A percentile compares a stretch with the other conserved stretches of the same genome.
phyloP scores from a whole-genome alignment of 2,797 vertebrate genomes.

The Molossus alvarezi region DNA sequence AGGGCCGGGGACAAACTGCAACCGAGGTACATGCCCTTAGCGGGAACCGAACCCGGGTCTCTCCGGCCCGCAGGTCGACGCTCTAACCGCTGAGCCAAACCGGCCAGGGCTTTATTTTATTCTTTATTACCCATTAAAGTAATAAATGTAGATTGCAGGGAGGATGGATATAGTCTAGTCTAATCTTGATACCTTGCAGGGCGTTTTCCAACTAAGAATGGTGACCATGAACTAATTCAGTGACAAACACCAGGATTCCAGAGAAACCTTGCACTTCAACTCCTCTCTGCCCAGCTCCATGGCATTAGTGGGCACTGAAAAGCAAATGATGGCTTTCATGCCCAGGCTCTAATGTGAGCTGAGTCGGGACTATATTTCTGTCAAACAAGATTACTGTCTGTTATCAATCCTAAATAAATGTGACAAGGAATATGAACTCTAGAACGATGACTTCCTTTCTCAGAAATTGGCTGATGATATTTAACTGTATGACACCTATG shows the following conservation, averaged over 20 bases:
- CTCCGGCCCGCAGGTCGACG: too few species aligned
- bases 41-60: too few species aligned
- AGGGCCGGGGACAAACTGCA: too few species aligned
- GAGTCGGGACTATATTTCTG: conserved; percentile 69
- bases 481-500: neutral
- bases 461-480: conserved; percentile 54
- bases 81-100: too few species aligned
- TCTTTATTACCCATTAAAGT: conserved; percentile 37
- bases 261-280: neutral
- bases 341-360: conserved; percentile 32
- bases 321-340: conserved; percentile 27
- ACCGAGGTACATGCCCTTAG: too few species aligned
- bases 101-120: too few species aligned
- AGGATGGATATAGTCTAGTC: neutral
- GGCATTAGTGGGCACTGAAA: conserved; percentile 32
- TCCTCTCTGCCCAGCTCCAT: neutral
- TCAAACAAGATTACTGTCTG: conserved; percentile 64
- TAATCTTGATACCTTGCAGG: neutral
- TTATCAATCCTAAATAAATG: conserved; percentile 62
- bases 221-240: conserved; percentile 29
- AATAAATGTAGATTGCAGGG: neutral
- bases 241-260: conserved; percentile 12
- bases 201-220: neutral
- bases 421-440: conserved; percentile 46
- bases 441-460: conserved; percentile 67